A percentile compares a stretch with the other conserved stretches of the same genome.
Conservation (phyloP, 2,113 vertebrate species). For the Thunnus thynnus region DNA sequence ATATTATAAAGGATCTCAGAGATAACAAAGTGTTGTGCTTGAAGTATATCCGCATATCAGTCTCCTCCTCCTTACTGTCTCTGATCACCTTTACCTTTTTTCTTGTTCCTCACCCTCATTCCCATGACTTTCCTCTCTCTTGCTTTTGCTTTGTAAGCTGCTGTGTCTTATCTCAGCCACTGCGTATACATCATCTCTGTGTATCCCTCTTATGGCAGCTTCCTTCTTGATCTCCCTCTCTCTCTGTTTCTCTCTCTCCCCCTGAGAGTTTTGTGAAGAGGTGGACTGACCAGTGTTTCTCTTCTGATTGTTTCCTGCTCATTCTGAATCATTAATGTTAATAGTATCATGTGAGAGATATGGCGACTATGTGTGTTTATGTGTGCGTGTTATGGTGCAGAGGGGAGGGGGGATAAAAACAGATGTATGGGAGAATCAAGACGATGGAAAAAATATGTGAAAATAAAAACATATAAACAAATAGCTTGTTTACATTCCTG, state of each 20-base stretch:
- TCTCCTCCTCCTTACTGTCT: too few relatives aligned
- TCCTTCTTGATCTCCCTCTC: not conserved
- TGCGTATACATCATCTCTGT: not conserved
- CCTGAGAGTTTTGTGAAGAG: not conserved
- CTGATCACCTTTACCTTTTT: not conserved
- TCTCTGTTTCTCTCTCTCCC: too few relatives aligned
- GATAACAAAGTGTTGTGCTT: too few relatives aligned
- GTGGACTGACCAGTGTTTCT: not conserved
- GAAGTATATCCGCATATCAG: too few relatives aligned
- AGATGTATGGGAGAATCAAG: not conserved
- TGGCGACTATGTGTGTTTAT: not conserved
- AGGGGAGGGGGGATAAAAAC: not conserved
- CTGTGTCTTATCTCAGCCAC: conserved; percentile 1
- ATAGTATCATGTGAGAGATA: not conserved
- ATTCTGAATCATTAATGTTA: not conserved
- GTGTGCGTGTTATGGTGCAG: not conserved
- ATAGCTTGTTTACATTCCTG: conserved; percentile 33
- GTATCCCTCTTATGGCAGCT: not conserved
- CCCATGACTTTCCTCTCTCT: not conserved
- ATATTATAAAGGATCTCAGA: too few relatives aligned
- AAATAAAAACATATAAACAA: conserved; percentile 9
- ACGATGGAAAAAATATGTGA: not conserved
- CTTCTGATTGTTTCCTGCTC: not conserved
- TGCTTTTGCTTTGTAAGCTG: not conserved
- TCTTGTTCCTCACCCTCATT: not conserved